Base-by-base conservation (phyloP, 1,140 invertebrate genomes). In the Gonioctena quinquepunctata region DNA sequence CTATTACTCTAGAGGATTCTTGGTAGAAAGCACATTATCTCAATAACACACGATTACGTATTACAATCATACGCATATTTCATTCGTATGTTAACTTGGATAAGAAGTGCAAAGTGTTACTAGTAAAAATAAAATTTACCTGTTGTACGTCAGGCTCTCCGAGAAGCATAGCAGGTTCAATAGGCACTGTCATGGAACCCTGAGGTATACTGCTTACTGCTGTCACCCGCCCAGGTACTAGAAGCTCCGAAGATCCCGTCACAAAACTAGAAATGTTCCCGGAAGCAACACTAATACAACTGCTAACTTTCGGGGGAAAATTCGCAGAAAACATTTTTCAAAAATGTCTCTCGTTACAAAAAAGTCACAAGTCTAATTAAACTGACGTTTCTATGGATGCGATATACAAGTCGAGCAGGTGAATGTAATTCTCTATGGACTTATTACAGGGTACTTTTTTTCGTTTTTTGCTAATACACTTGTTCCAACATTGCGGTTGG, bases 141-240 rank as follows among this genome's bases (percentile, higher is more conserved):
- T 81, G 80, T 26, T 79, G 73, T 18, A 81, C 52, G 56, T 82
- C 79, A 22, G 76, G 63, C 68, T 75, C 66, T 22, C 80, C 81
- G 2, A 71, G 7, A 11, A 82, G 70, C n/a, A 52, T 65, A n/a
- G 68, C 56, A 11, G 79, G 65, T 27, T 80, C 73, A 19, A 82
- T 81, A 0, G 75, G 75, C 8, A 73, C 56, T 2, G 78, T 75
- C 54, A 78, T 66, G 8, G 78, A 69, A 62, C 80, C 79, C 72
- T 81, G 80, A 19, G 78, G 75, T 61, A 82, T 81, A 27, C 57
- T 50, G 4, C 56, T 71, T 26, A 70, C 67, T 26, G 80, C 73
- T 23, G 72, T 80, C 7, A 81, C 81, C 68, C 75, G 76, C 59
- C 80, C 81, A 6, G 80, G 80, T 27, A 81, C 76, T 62, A 81